These are phyloP conservation scores for Druon quercuslanigerum DNA, from an alignment of 1,140 invertebrate genomes.

Conservation along the genomic window DNA sequence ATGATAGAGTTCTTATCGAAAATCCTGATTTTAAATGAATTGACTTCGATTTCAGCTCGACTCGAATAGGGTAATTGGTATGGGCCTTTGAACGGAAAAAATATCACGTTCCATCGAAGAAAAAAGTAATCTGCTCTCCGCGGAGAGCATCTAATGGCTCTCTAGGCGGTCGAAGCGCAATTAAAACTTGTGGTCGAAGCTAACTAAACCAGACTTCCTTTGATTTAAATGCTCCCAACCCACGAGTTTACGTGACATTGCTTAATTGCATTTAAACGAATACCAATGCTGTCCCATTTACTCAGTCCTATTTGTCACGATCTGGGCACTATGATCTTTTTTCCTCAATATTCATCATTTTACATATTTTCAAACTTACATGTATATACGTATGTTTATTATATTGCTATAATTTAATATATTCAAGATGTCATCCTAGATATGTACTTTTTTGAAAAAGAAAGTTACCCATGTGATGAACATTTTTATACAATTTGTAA, in stretches of 20 bases:
- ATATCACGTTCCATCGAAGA: slow-evolving; percentile 49
- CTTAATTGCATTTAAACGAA: slow-evolving; percentile 66
- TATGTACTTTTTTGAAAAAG: too few species aligned
- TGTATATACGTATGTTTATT: too few species aligned
- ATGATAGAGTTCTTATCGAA: background rate
- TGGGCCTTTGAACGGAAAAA: slow-evolving; percentile 42
- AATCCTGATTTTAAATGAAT: slow-evolving; percentile 17
- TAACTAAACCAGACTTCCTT: slow-evolving; percentile 68
- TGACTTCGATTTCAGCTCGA: slow-evolving; percentile 42
- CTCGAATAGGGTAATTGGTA: slow-evolving; percentile 44
- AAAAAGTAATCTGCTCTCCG: slow-evolving; percentile 62
- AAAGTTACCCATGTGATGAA: too few species aligned
- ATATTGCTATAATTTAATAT: too few species aligned
- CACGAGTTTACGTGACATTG: slow-evolving; percentile 59
- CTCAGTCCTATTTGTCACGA: background rate
- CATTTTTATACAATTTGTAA: too few species aligned
- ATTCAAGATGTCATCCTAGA: too few species aligned
- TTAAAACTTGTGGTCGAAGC: slow-evolving; percentile 72
- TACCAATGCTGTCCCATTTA: slow-evolving; percentile 15
- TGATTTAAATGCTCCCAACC: slow-evolving; percentile 68
- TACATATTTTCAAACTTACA: too few species aligned
- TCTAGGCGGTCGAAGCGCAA: slow-evolving; percentile 68
- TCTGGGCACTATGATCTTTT: too few species aligned
- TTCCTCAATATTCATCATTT: too few species aligned
- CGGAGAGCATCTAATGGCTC: slow-evolving; percentile 63